Base-by-base conservation (phyloP, 1,140 invertebrate genomes). In the Diploscapter pachys region DNA sequence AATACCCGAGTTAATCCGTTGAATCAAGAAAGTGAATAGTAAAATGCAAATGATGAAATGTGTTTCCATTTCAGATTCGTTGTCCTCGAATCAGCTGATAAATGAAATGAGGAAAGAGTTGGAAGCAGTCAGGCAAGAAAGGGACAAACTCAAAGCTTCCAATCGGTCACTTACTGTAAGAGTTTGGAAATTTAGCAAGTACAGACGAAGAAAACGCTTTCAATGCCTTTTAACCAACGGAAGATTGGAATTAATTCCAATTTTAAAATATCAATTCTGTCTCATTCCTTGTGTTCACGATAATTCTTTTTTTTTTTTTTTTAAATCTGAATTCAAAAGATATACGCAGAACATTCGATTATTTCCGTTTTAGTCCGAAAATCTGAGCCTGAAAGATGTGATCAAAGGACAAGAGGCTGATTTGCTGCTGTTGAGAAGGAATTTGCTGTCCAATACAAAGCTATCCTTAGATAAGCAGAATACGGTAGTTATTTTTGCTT, bases 381-480 rank as follows among this genome's bases (percentile, higher is more conserved):
- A 70, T 50, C 6, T 61, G 56, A 70, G 68, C 31, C 48, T 70
- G 4, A 8, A 59, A 50, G 68, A 70, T 61, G 63, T 59, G 31
- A 59, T 70, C 8, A 3, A 59, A 59, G 68, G 68, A 50, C 68
- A 70, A 61, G 68, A 70, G 53, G 55, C 31, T 3, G 68, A 70
- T 70, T 52, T 70, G 50, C 68, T 61, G 13, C 51, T 70, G 68
- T 13, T 70, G 4, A 8, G 68, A 50, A 59, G 68, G 31, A 70
- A 70, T 61, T 59, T 70, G 5, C 53, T 70, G 31, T 52, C 68
- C 13, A 59, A 59, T 13, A 59, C 68, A 3, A 70, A 70, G 63
- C 59, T 70, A 59, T 70, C 68, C 13, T 61, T 70, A 5, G 68
- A 70, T 61, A 70, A 70, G 53, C 68, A 59, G 13, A 55, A 57